Evolutionary conservation across 2,113 vertebrate species (phyloP).

Genomic region (Callionymus lyra): DNA sequence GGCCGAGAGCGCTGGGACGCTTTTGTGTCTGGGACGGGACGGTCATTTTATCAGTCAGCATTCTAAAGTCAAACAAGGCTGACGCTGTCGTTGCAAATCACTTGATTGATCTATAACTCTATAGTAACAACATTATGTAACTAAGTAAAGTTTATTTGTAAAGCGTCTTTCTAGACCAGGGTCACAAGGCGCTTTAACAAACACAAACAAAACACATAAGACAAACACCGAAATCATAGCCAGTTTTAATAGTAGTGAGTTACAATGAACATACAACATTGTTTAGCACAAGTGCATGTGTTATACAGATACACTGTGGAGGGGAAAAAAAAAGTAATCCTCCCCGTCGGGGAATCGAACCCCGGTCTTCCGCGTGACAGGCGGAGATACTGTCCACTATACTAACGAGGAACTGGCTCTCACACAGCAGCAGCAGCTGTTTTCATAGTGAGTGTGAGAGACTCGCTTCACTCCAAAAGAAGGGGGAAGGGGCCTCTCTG

Average conservation of each 20-base stretch:
- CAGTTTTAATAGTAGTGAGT: too few species aligned
- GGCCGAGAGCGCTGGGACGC: too few species aligned
- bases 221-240: too few species aligned
- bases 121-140: constrained; percentile 35
- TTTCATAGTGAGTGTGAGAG: constrained; percentile 13
- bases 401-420: background rate
- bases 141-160: too few species aligned
- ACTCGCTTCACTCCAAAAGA: constrained; percentile 17
- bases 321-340: background rate
- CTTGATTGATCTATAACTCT: constrained; percentile 31
- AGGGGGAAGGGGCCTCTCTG: constrained; percentile 28
- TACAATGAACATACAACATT: too few species aligned
- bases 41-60: constrained; percentile 23
- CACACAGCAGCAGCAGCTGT: constrained; percentile 12
- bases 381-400: background rate
- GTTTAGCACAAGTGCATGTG: too few species aligned
- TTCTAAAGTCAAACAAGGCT: constrained; percentile 24
- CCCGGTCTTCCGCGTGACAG: constrained; percentile 3
- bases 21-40: constrained; percentile 30
- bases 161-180: too few species aligned
- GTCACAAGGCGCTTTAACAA: too few species aligned
- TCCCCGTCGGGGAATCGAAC: constrained; percentile 38
- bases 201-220: too few species aligned
- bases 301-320: too few species aligned
- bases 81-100: constrained; percentile 38